Percentiles rank a stretch among this genome's conserved stretches.
phyloP scores from a whole-genome alignment of 2,113 vertebrate species.

The Platysternon megacephalum region DNA sequence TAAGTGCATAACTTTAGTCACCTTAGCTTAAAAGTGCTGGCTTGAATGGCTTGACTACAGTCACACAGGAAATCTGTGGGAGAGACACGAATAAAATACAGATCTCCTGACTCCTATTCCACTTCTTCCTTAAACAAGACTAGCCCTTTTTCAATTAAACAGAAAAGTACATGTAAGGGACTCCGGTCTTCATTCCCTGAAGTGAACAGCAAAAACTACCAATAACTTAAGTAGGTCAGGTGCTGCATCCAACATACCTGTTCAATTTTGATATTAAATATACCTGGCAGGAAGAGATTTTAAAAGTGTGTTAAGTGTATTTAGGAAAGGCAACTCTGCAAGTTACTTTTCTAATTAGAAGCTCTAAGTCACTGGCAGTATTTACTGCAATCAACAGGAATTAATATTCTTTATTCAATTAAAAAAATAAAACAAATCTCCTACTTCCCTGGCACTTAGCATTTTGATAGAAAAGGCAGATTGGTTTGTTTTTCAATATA shows the following conservation, averaged over 20 bases:
- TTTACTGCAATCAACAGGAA: background rate
- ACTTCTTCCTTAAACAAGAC: background rate
- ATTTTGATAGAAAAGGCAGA: conserved; percentile 43
- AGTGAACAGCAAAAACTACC: background rate
- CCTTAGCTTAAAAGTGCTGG: background rate
- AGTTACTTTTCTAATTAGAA: conserved; percentile 24
- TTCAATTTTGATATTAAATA: background rate
- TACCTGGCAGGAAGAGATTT: background rate
- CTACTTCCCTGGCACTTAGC: conserved; percentile 37
- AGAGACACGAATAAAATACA: background rate
- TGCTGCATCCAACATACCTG: background rate
- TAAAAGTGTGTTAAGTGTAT: background rate
- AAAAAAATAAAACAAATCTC: conserved; percentile 20
- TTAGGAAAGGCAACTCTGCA: background rate
- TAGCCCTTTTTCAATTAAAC: background rate
- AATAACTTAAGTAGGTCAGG: background rate
- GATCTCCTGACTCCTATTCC: background rate
- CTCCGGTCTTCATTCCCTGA: background rate
- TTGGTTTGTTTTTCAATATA: conserved; percentile 18
- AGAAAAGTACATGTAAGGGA: background rate
- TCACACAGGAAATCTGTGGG: background rate
- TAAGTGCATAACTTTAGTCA: background rate
- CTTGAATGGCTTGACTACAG: background rate
- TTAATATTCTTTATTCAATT: conserved; percentile 46
- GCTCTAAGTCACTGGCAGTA: background rate